Base-by-base conservation (phyloP, 2,113 vertebrate species). In the Leptodactylus fuscus region DNA sequence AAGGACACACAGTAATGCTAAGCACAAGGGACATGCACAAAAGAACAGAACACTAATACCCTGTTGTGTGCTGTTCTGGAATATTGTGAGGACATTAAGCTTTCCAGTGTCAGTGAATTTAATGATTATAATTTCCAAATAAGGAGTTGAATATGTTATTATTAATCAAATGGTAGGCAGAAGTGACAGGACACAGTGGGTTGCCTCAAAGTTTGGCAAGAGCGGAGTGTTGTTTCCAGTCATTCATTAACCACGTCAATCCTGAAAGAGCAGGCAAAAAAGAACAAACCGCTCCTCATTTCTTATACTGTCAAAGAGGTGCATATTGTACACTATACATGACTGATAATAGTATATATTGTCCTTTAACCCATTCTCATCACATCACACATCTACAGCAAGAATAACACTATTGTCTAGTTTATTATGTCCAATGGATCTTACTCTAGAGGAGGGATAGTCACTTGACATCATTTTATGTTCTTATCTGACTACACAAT, bases 221-320 rank as follows among this genome's bases (percentile, higher is more conserved):
- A 20, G 78, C 29, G n/a, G 58, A 24, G n/a, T 78, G 73, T 53
- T 69, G 53, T 77, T 84, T 24, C 82, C 24, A 65, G 27, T 85
- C 69, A 78, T 67, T 78, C 32, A 77, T 78, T 77, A 78, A 77
- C 73, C 24, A 85, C 4, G 62, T 85, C 83, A 85, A 85, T 85
- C 74, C 44, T 69, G 44, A 78, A 53, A 38, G 74, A 85, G 58
- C 18, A 51, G 32, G 73, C 16, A 36, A 65, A 41, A 22, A 38
- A 55, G 24, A 70, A 69, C 11, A 79, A 36, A 27, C 1, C 22
- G 36, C 41, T 41, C 60, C 70, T 65, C 49, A 71, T 71, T 22
- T 34, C n/a, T 67, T 44, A 53, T 34, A 58, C 51, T 79, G 48
- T 79, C 46, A 70, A 79, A 44, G 5, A 48, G 6, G 2, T 76